phyloP scores from a whole-genome alignment of 2,797 vertebrate species.

The Sebastes vulpes region DNA sequence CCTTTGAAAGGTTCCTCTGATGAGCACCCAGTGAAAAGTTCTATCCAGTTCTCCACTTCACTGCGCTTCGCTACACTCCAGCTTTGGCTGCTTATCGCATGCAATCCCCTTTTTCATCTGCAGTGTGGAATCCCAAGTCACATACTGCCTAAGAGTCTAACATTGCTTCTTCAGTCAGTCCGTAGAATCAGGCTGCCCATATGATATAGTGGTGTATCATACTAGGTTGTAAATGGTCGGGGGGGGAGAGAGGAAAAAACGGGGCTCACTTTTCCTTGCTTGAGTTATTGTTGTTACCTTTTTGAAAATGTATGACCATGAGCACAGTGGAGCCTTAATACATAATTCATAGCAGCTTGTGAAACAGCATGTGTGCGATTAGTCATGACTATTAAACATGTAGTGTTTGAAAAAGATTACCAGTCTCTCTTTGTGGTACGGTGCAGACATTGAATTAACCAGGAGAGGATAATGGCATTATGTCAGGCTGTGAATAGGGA shows the following conservation, averaged over 20 bases:
- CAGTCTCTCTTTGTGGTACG: conserved; percentile 12
- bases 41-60: conserved; percentile 60
- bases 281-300: conserved; percentile 13
- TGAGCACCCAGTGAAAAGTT: conserved; percentile 57
- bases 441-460: conserved; percentile 27
- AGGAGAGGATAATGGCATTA: conserved; percentile 27
- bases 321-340: conserved; percentile 1
- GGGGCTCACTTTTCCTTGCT: background rate
- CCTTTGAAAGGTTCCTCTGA: conserved; percentile 73
- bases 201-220: background rate
- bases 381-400: conserved; percentile 42
- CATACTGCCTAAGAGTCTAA: conserved; percentile 23
- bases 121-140: conserved; percentile 41
- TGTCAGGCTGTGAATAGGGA: conserved; percentile 34
- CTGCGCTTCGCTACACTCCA: conserved; percentile 41
- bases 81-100: conserved; percentile 53
- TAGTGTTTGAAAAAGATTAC: conserved; percentile 16
- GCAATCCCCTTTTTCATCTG: conserved; percentile 30
- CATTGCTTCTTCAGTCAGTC: conserved; percentile 13
- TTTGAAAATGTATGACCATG: conserved; percentile 32
- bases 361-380: conserved; percentile 28
- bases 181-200: background rate
- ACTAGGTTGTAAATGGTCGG: background rate
- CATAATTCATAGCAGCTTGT: conserved; percentile 32
- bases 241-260: background rate